Conservation (phyloP, 2,888 invertebrate species). For the Megamerina dolium region DNA sequence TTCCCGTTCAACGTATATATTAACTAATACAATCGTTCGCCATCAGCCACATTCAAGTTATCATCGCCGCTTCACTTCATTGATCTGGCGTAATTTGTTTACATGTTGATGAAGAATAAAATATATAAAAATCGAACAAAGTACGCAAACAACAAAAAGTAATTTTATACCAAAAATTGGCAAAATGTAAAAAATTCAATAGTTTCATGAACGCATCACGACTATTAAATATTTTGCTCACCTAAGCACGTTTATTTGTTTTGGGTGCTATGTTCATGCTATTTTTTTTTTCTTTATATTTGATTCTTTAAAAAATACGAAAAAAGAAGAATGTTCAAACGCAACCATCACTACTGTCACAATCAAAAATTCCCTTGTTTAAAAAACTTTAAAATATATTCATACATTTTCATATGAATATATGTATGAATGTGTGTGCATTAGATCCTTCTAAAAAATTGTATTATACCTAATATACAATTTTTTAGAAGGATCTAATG, state of each 20-base stretch:
- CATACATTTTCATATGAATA: not conserved
- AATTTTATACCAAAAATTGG: not conserved
- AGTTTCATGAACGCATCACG: not conserved
- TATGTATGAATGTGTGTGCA: not conserved
- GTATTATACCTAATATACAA: too few relatives aligned
- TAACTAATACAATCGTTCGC: too few relatives aligned
- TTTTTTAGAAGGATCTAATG: too few relatives aligned
- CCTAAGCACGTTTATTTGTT: constrained; percentile 21
- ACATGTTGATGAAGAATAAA: not conserved
- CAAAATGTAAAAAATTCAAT: not conserved
- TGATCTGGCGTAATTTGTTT: not conserved
- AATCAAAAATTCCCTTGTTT: not conserved
- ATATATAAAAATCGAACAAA: not conserved
- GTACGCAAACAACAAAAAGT: not conserved
- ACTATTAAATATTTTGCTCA: constrained; percentile 15
- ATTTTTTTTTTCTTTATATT: too few relatives aligned
- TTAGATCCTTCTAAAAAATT: too few relatives aligned
- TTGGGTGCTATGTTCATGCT: constrained; percentile 18
- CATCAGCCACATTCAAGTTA: too few relatives aligned
- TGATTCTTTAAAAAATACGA: not conserved
- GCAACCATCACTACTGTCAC: not conserved
- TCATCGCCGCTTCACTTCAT: not conserved
- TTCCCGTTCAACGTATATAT: too few relatives aligned
- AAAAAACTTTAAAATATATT: not conserved
- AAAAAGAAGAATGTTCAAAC: not conserved